Conservation (phyloP, 1,140 invertebrate genomes). For the Micrasema minimum region DNA sequence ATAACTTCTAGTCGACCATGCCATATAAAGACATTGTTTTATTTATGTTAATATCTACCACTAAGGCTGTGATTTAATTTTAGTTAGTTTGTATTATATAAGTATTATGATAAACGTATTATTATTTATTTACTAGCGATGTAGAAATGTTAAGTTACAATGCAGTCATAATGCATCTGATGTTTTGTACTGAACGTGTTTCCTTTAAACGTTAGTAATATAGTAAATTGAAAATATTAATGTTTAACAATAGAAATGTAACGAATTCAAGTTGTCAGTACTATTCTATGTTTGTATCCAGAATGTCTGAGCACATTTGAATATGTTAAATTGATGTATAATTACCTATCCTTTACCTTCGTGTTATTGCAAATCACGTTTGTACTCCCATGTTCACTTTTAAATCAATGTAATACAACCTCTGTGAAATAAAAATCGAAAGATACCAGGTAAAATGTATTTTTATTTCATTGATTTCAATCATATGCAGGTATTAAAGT, state of each 20-base stretch:
- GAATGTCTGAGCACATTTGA: neutral
- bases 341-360: neutral
- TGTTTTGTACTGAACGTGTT: slow-evolving; percentile 13
- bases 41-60: slow-evolving; percentile 3
- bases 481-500: too few relatives aligned
- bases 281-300: neutral
- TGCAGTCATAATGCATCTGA: neutral
- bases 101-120: slow-evolving; percentile 11
- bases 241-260: neutral
- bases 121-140: slow-evolving; percentile 12
- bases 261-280: too few relatives aligned
- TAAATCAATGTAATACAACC: too few relatives aligned
- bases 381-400: too few relatives aligned
- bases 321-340: slow-evolving; percentile 12
- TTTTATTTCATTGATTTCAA: too few relatives aligned
- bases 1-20: neutral
- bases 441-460: too few relatives aligned
- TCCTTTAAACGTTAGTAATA: neutral
- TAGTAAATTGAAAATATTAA: neutral
- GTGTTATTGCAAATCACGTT: neutral
- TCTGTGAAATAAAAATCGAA: too few relatives aligned
- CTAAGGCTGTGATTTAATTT: slow-evolving; percentile 25
- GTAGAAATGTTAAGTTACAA: slow-evolving; percentile 10
- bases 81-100: too few relatives aligned
- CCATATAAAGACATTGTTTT: neutral